Conservation (phyloP, 1,140 invertebrate genomes). For the Vanessa atalanta region DNA sequence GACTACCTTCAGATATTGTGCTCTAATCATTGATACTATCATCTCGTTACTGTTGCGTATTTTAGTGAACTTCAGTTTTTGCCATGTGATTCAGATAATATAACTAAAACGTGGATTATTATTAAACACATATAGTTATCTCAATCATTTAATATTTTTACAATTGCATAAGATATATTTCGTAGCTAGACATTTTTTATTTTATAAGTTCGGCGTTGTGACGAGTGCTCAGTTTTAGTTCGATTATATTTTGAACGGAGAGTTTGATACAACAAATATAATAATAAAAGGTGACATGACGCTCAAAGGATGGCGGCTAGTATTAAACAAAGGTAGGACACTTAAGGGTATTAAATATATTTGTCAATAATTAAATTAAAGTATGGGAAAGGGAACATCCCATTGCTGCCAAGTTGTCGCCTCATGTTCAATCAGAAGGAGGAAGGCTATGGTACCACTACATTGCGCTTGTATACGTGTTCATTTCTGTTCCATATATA, state of each 20-base stretch:
- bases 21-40: conserved; percentile 29
- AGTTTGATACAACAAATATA: neutral
- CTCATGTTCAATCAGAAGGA: no score
- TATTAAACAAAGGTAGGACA: conserved; percentile 57
- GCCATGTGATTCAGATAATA: neutral
- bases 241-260: neutral
- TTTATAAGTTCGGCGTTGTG: neutral
- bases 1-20: conserved; percentile 13
- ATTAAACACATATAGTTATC: neutral
- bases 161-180: neutral
- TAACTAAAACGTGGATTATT: neutral
- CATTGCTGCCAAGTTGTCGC: no score
- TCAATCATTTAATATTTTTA: no score
- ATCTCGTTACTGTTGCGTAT: conserved; percentile 14
- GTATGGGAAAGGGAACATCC: no score
- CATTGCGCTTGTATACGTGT: no score
- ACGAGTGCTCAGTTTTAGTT: neutral
- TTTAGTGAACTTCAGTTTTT: conserved; percentile 12
- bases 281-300: conserved; percentile 41
- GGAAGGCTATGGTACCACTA: no score
- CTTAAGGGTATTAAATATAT: neutral
- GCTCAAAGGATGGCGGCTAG: conserved; percentile 55
- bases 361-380: neutral
- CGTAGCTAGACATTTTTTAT: neutral
- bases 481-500: no score